Evolutionary conservation across 1,140 invertebrate genomes (phyloP), one percentile per base, ranked within the genome.

Genomic region (Lucilia cuprina): DNA sequence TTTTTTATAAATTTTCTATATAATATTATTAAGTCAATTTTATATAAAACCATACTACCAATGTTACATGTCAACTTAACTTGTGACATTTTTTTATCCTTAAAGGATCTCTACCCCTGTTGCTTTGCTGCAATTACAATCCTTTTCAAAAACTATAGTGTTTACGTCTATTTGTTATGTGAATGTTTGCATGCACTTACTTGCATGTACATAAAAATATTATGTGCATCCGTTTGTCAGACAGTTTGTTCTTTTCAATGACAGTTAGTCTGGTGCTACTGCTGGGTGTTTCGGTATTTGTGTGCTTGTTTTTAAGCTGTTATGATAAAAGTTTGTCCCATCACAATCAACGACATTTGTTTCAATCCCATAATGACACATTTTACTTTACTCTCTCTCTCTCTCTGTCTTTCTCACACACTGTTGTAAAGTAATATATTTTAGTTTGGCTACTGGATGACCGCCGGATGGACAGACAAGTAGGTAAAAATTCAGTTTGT

Each of bases 291-390:
- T 14, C 35, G 74, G 30, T 41, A 13, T 12, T 74, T 77, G 35
- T 77, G 74, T 77, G 74, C 17, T 30, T 35, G 30, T 77, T 77
- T 10, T 35, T 78, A 41, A 78, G 75, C 75, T 78, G 34, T 41
- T 41, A 78, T 41, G 75, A 78, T 78, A 78, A 78, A 35, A 78
- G 17, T 35, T 78, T 10, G 17, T 17, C 25, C 25, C 75, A 78
- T 80, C 35, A 70, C 65, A 70, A 70, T 70, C 65, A 49, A 49
- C 41, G 21, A 80, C 77, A 49, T 80, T 80, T 80, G 35, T 80
- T 80, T 49, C 19, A 80, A 80, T 80, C 77, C 41, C 8, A 5
- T 78, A 41, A 35, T 78, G 75, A 78, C 75, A 78, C 34, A n/a
- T 78, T 78, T 78, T 8, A 60, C 55, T 60, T 60, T n/a, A n/a